Percentiles rank a stretch among this genome's conserved stretches.
phyloP scores from a whole-genome alignment of 2,888 invertebrate species.

The Heteromyza rotundicornis region DNA sequence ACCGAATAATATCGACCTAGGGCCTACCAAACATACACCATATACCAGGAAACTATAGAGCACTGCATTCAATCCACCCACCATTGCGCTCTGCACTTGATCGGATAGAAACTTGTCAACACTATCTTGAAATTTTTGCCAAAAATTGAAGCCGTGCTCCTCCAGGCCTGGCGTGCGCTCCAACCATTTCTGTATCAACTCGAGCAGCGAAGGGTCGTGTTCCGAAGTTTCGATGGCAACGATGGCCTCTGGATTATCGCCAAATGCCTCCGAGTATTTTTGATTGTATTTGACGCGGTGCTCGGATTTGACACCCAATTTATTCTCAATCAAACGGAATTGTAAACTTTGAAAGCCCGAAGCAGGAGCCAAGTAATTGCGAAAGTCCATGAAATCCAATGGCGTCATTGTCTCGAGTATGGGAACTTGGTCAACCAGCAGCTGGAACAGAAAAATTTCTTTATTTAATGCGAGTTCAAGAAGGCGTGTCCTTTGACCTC shows the following conservation, averaged over 20 bases:
- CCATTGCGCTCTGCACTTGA: slow-evolving; percentile 68
- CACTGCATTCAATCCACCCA: slow-evolving; percentile 55
- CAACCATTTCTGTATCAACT: slow-evolving; percentile 90
- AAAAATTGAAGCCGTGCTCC: slow-evolving; percentile 86
- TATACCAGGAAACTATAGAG: background rate
- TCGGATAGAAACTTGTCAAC: slow-evolving; percentile 76
- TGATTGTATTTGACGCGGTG: slow-evolving; percentile 93
- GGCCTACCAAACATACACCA: too few relatives aligned
- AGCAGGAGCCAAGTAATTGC: slow-evolving; percentile 89
- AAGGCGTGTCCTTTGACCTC: background rate
- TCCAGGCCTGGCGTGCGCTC: slow-evolving; percentile 94
- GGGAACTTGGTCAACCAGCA: slow-evolving; percentile 95
- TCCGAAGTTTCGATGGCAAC: slow-evolving; percentile 73
- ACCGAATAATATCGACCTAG: too few relatives aligned
- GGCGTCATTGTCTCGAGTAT: slow-evolving; percentile 99
- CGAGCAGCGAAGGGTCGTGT: slow-evolving; percentile 82
- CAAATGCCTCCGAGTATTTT: slow-evolving; percentile 86
- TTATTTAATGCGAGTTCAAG: background rate
- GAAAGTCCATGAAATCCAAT: slow-evolving; percentile 97
- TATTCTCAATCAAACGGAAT: slow-evolving; percentile 95
- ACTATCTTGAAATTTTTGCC: slow-evolving; percentile 84
- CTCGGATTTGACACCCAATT: slow-evolving; percentile 80
- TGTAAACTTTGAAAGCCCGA: slow-evolving; percentile 98
- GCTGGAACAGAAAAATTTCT: slow-evolving; percentile 64
- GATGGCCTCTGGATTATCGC: slow-evolving; percentile 72